These are phyloP conservation scores for Carlito syrichta DNA, from an alignment of 2,113 vertebrate species.

Conservation along the genomic window DNA sequence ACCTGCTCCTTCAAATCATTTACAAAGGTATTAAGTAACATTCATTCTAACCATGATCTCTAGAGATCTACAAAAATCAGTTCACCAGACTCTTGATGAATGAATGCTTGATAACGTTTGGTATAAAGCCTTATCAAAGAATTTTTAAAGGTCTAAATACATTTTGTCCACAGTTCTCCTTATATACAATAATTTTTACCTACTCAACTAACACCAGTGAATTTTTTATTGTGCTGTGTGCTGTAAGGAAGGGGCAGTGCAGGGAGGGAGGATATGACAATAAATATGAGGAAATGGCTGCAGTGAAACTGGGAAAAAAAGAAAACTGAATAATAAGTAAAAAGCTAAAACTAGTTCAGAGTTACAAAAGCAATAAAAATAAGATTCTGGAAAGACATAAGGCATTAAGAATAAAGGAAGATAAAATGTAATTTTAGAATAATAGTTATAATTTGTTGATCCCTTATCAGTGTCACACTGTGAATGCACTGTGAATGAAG, in stretches of 20 bases:
- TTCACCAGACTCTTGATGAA: neutral
- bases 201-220: neutral
- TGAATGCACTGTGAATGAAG: too few species aligned
- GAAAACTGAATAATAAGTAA: fast-evolving
- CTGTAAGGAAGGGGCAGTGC: fast-evolving
- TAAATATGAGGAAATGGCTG: fast-evolving
- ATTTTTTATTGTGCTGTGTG: neutral
- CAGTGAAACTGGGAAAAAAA: fast-evolving
- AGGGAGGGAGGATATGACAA: neutral
- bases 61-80: neutral
- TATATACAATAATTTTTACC: neutral
- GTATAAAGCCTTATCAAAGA: neutral
- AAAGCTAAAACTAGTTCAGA: too few species aligned
- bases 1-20: neutral
- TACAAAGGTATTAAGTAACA: neutral
- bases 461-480: fast-evolving
- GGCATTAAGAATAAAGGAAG: fast-evolving
- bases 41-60: neutral
- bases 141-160: neutral
- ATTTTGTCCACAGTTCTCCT: neutral
- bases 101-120: neutral
- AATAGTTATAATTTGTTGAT: fast-evolving
- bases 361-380: too few species aligned
- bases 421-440: neutral
- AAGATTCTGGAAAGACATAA: neutral